phyloP scores from a whole-genome alignment of 2,797 vertebrate genomes.

The Micrastur ruficollis region DNA sequence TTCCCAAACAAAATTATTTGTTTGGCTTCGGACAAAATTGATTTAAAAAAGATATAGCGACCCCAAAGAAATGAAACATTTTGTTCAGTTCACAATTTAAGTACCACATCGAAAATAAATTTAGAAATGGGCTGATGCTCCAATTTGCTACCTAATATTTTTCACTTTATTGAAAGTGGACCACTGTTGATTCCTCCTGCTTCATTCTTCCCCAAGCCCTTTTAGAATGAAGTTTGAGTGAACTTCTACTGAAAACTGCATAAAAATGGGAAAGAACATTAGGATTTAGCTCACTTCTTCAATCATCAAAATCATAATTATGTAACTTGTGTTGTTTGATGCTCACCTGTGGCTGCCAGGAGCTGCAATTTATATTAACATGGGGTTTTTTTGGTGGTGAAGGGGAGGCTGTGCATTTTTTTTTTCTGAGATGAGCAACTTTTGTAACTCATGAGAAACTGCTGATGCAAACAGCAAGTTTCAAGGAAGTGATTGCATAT shows the following conservation, averaged over 20 bases:
- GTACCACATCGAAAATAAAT: not conserved
- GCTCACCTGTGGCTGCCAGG: not conserved
- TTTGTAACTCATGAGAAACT: constrained; percentile 23
- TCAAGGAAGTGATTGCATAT: constrained; percentile 30
- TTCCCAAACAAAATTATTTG: not conserved
- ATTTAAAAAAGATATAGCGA: not conserved
- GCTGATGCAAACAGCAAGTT: constrained; percentile 49
- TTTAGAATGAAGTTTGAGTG: not conserved
- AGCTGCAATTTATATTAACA: not conserved
- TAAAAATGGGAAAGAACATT: not conserved
- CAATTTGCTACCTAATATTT: not conserved
- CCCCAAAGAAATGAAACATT: not conserved
- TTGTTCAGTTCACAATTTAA: not conserved
- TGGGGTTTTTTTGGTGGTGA: not conserved
- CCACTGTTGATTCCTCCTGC: not conserved
- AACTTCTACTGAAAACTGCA: not conserved
- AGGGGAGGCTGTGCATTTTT: not conserved
- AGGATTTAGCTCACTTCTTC: not conserved
- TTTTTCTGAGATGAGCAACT: not conserved
- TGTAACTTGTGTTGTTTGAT: not conserved
- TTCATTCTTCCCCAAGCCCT: not conserved
- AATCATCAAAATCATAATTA: not conserved
- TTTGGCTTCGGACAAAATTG: not conserved
- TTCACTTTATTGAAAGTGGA: not conserved
- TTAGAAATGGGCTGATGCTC: not conserved